Percentiles rank a stretch among this genome's conserved stretches.
phyloP scores from a whole-genome alignment of 1,140 invertebrate species.

The Bombus vancouverensis region DNA sequence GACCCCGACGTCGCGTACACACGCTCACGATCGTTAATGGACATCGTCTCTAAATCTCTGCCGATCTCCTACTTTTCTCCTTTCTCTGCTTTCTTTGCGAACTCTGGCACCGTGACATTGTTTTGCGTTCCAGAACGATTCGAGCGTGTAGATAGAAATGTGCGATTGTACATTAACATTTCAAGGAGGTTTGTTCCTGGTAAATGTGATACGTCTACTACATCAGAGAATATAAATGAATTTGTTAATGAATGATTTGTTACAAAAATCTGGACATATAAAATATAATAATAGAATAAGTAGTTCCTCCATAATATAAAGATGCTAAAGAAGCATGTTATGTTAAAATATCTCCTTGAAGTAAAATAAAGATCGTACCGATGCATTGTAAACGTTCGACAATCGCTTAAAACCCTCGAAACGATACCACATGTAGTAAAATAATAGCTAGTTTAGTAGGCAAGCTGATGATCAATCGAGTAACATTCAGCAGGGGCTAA shows the following conservation, averaged over 20 bases:
- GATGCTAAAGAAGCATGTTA: background rate
- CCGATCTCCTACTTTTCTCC: background rate
- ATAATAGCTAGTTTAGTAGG: background rate
- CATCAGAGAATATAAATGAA: too few species aligned
- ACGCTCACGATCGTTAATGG: slow-evolving; percentile 55
- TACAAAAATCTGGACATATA: too few species aligned
- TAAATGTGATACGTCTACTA: too few species aligned
- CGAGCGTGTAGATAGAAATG: background rate
- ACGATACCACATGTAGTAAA: too few species aligned
- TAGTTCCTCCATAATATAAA: too few species aligned
- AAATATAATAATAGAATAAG: too few species aligned
- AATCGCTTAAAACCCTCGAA: background rate
- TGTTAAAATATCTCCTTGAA: background rate
- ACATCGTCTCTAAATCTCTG: slow-evolving; percentile 28
- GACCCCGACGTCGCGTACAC: slow-evolving; percentile 15
- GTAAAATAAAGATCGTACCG: too few species aligned
- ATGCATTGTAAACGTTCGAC: background rate
- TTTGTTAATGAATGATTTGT: too few species aligned
- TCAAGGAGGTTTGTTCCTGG: background rate
- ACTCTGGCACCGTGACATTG: background rate
- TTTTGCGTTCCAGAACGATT: background rate
- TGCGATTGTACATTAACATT: background rate
- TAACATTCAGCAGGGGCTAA: background rate
- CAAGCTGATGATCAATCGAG: background rate
- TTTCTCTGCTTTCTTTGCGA: background rate